phyloP scores from a whole-genome alignment of 1,140 invertebrate genomes.

The Drosophila oshimai region DNA sequence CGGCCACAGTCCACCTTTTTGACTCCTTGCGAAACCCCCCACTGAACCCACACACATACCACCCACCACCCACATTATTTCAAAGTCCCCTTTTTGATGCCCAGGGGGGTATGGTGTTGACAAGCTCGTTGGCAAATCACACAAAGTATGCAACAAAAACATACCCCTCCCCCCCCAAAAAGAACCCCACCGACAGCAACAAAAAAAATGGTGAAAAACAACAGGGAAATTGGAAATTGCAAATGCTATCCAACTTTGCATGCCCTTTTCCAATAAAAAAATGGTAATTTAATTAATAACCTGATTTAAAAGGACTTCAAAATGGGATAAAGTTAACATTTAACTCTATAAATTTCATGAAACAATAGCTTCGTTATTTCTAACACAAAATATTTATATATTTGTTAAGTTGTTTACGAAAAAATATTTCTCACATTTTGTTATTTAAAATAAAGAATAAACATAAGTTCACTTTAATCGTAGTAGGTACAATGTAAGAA shows the following conservation, averaged over 20 bases:
- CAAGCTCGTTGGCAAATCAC: conserved; percentile 47
- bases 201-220: conserved; percentile 2
- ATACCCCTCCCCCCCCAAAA: too few relatives aligned
- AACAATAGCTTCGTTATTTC: too few relatives aligned
- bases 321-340: too few relatives aligned
- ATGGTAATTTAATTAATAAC: background rate
- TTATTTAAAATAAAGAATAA: too few relatives aligned
- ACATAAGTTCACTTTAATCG: too few relatives aligned
- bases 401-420: too few relatives aligned
- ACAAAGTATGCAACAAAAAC: conserved; percentile 46
- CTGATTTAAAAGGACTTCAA: too few relatives aligned
- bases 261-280: background rate
- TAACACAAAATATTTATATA: too few relatives aligned
- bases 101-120: conserved; percentile 17
- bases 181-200: background rate
- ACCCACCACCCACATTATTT: background rate
- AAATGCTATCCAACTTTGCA: background rate
- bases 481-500: too few relatives aligned
- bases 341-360: too few relatives aligned
- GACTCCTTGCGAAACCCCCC: background rate
- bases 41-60: too few relatives aligned
- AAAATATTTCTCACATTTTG: too few relatives aligned
- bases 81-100: background rate
- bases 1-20: background rate
- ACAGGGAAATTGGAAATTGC: background rate